Conservation (phyloP, 2,888 invertebrate genomes). For the Lasioglossum calceatum region DNA sequence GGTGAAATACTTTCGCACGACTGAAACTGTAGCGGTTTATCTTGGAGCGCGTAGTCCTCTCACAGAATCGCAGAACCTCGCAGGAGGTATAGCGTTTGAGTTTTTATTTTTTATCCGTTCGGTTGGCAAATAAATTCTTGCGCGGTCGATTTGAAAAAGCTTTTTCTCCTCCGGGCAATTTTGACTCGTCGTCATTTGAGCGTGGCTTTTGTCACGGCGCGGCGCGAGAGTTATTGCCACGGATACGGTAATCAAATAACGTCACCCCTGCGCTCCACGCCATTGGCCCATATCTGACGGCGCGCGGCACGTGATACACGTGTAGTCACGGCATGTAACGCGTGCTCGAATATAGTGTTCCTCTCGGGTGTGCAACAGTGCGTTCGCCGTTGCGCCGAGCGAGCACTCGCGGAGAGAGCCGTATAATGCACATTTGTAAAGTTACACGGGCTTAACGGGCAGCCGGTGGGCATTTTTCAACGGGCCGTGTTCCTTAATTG, state of each 20-base stretch:
- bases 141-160: neutral
- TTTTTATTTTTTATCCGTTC: conserved; percentile 12
- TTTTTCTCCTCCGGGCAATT: neutral
- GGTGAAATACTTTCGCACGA: neutral
- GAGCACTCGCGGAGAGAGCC: conserved; percentile 48
- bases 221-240: conserved; percentile 42
- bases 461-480: conserved; percentile 62
- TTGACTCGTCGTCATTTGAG: conserved; percentile 12
- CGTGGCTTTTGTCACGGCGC: conserved; percentile 32
- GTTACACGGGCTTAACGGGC: conserved; percentile 57
- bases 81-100: conserved; percentile 3
- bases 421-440: conserved; percentile 71
- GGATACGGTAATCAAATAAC: conserved; percentile 69
- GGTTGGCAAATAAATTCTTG: conserved; percentile 36
- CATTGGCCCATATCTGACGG: conserved; percentile 70
- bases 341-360: conserved; percentile 72
- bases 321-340: conserved; percentile 73
- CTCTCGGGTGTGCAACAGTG: conserved; percentile 63
- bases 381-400: conserved; percentile 58
- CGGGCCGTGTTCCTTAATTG: conserved; percentile 64
- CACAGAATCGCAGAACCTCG: neutral
- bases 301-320: conserved; percentile 70
- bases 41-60: conserved; percentile 2
- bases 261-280: conserved; percentile 64
- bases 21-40: conserved; percentile 25